A percentile compares a stretch with the other conserved stretches of the same genome.
These are phyloP conservation scores for Penelope pileata DNA, from an alignment of 2,113 vertebrate species.

Conservation along the genomic window DNA sequence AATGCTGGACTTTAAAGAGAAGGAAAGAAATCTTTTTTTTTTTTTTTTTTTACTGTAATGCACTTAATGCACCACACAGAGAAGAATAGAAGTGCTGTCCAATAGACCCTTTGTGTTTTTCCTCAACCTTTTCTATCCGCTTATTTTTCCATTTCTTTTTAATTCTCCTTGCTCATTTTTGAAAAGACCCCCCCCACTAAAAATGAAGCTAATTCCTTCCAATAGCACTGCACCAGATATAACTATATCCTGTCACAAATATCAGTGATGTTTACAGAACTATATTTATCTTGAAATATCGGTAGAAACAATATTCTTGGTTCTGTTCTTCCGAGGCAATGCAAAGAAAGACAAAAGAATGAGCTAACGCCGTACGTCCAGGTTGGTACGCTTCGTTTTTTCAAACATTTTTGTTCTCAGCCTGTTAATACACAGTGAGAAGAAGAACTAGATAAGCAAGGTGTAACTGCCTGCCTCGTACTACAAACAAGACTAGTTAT, in stretches of 20 bases:
- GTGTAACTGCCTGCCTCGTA: neutral
- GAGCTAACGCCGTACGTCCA: neutral
- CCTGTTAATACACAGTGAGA: neutral
- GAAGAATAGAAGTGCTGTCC: slow-evolving; percentile 31
- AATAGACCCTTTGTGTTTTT: slow-evolving; percentile 38
- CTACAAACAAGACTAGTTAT: neutral
- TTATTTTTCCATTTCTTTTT: slow-evolving; percentile 46
- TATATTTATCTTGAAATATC: slow-evolving; percentile 21
- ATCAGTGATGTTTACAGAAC: neutral
- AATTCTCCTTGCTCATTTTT: neutral
- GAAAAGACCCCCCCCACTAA: neutral
- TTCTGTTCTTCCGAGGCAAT: neutral
- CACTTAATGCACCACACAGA: slow-evolving; percentile 42
- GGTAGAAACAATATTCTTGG: neutral
- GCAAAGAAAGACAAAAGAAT: slow-evolving; percentile 9
- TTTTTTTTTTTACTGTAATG: slow-evolving; percentile 53
- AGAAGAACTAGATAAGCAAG: slow-evolving; percentile 2
- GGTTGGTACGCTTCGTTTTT: neutral
- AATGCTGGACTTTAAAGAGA: slow-evolving; percentile 46
- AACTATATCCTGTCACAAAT: neutral
- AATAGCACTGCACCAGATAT: neutral
- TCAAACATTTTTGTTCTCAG: neutral
- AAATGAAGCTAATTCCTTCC: slow-evolving; percentile 16
- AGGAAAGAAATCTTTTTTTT: slow-evolving; percentile 36
- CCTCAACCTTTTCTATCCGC: slow-evolving; percentile 33